phyloP scores from a whole-genome alignment of 2,797 vertebrate species.

The Buceros bicornis region DNA sequence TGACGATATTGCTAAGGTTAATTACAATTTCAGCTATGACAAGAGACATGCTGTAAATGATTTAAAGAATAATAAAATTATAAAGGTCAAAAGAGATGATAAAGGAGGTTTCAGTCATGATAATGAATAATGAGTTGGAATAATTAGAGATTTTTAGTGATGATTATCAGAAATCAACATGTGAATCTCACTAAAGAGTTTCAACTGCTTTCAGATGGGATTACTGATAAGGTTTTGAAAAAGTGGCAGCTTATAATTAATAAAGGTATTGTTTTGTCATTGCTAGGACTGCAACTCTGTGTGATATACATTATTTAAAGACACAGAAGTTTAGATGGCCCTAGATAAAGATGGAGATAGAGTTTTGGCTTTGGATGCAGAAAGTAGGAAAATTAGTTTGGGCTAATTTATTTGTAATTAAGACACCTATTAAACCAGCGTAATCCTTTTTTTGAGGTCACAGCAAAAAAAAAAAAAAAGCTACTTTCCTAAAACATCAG shows the following conservation, averaged over 20 bases:
- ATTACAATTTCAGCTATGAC: slow-evolving; percentile 15
- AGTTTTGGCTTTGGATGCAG: not conserved
- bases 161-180: slow-evolving; percentile 48
- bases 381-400: not conserved
- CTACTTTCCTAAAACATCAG: not conserved
- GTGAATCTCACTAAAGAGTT: slow-evolving; percentile 46
- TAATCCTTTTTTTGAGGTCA: not conserved
- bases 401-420: not conserved
- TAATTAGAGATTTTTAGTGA: slow-evolving; percentile 56
- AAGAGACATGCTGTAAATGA: slow-evolving; percentile 41
- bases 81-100: slow-evolving; percentile 57
- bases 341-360: not conserved
- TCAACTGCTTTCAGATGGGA: slow-evolving; percentile 11
- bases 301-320: not conserved
- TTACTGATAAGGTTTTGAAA: slow-evolving; percentile 10
- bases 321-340: not conserved
- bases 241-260: not conserved
- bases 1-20: slow-evolving; percentile 48
- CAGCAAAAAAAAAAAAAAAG: not conserved
- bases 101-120: slow-evolving; percentile 38
- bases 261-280: not conserved
- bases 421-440: not conserved
- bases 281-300: not conserved
- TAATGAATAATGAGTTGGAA: slow-evolving; percentile 48
- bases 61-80: slow-evolving; percentile 66